Conservation (phyloP, 2,113 vertebrate species). For the Ploceus nigricollis region DNA sequence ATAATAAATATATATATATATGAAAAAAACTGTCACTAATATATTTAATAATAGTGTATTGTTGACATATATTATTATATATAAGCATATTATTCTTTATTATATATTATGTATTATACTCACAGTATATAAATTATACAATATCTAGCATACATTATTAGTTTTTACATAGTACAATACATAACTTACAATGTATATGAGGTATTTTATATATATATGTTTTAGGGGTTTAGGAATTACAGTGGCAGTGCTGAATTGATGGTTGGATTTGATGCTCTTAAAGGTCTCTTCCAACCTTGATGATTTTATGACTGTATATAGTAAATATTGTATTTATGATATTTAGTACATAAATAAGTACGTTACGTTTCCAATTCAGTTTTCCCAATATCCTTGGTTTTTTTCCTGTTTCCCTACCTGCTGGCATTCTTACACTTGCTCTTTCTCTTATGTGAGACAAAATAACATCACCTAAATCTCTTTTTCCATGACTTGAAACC, state of each 20-base stretch:
- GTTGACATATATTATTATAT: background rate
- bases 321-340: background rate
- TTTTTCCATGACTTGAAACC: background rate
- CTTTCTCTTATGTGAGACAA: background rate
- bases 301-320: background rate
- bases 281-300: background rate
- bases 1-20: background rate
- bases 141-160: background rate
- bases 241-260: background rate
- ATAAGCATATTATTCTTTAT: background rate
- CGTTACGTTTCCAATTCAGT: background rate
- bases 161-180: background rate
- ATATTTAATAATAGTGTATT: background rate
- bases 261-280: background rate
- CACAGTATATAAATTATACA: background rate
- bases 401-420: background rate
- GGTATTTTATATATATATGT: background rate
- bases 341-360: background rate
- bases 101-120: background rate
- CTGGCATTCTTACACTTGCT: background rate
- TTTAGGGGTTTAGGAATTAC: background rate
- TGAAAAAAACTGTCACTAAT: background rate
- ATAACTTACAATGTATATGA: background rate
- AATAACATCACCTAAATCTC: background rate
- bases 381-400: background rate